phyloP scores from a whole-genome alignment of 2,888 invertebrate species.

The Pyralis farinalis region DNA sequence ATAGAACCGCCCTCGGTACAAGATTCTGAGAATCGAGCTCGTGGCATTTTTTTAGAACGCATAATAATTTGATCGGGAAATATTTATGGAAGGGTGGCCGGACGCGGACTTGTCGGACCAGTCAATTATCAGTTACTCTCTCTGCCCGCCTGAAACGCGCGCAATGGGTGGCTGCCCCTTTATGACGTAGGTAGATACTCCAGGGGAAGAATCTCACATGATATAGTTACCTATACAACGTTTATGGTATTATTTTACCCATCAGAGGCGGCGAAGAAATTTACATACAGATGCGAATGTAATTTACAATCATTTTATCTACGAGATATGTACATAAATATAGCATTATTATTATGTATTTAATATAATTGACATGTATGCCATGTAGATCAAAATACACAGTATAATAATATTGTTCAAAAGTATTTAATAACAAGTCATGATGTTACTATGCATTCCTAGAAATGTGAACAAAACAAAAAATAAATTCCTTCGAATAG shows the following conservation, averaged over 20 bases:
- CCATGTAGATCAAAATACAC: too few species aligned
- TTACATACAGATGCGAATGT: not conserved
- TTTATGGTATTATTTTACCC: not conserved
- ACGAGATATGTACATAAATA: too few species aligned
- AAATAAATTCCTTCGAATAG: slow-evolving; percentile 1
- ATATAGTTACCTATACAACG: slow-evolving; percentile 35
- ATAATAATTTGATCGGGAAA: slow-evolving; percentile 80
- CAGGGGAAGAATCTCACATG: slow-evolving; percentile 61
- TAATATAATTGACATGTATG: too few species aligned
- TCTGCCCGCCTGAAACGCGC: slow-evolving; percentile 52
- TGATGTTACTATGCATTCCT: too few species aligned
- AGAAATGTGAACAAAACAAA: too few species aligned
- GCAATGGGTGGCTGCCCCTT: slow-evolving; percentile 70
- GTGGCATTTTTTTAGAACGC: slow-evolving; percentile 73
- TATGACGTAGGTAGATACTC: slow-evolving; percentile 56
- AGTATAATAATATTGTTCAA: too few species aligned
- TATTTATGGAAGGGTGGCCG: slow-evolving; percentile 78
- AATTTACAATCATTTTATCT: too few species aligned
- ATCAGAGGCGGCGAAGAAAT: not conserved
- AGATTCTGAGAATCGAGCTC: slow-evolving; percentile 69
- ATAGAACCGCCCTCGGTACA: slow-evolving; percentile 67
- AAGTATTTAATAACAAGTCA: too few species aligned
- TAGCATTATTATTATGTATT: too few species aligned
- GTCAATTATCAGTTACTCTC: slow-evolving; percentile 69
- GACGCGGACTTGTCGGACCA: slow-evolving; percentile 63